These are phyloP conservation scores for Sterna hirundo DNA, from an alignment of 2,113 vertebrate species.

Conservation along the genomic window DNA sequence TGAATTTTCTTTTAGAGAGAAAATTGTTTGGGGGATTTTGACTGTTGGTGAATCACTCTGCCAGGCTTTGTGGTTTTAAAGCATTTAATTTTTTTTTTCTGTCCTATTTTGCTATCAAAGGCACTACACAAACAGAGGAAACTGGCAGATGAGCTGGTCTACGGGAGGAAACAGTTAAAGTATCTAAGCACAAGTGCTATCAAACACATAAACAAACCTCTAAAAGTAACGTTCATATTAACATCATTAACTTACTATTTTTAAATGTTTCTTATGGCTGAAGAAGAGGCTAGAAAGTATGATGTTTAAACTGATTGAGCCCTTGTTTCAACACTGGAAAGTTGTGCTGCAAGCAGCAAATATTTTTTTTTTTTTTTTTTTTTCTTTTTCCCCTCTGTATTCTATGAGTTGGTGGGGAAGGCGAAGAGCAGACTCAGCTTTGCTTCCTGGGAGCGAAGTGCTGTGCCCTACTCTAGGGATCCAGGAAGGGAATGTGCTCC, in stretches of 20 bases:
- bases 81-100: background rate
- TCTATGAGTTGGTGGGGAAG: fast-evolving
- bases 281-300: background rate
- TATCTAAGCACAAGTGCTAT: background rate
- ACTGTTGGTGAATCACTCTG: slow-evolving; percentile 1
- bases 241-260: background rate
- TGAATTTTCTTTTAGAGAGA: background rate
- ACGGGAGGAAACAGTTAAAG: slow-evolving; percentile 36
- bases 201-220: background rate
- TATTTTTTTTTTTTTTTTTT: fast-evolving
- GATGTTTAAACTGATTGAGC: background rate
- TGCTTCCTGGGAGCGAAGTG: background rate
- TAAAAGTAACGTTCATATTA: background rate
- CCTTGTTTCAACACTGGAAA: background rate
- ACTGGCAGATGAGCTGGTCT: background rate
- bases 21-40: background rate
- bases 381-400: background rate
- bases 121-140: slow-evolving; percentile 3
- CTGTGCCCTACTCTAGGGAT: background rate
- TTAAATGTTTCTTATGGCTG: background rate
- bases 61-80: slow-evolving; percentile 18
- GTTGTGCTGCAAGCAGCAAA: background rate
- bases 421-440: background rate
- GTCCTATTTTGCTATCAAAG: background rate
- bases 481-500: background rate